These are phyloP conservation scores for Hippocampus abdominalis DNA, from an alignment of 2,113 vertebrate species.

Conservation along the genomic window DNA sequence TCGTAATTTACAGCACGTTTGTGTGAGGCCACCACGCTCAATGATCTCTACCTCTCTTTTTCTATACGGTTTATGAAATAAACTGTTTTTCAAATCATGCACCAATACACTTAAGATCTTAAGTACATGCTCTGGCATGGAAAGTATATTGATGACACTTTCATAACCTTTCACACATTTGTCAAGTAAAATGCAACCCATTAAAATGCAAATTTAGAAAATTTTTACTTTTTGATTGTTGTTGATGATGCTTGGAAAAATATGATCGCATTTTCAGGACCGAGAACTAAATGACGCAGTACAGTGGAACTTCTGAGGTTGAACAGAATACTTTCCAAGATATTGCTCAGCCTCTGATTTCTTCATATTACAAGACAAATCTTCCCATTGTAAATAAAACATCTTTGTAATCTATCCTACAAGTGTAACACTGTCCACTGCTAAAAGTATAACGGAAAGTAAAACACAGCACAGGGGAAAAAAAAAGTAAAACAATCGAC, in stretches of 20 bases:
- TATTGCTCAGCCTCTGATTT: not conserved
- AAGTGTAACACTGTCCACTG: not conserved
- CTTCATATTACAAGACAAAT: not conserved
- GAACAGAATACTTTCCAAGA: not conserved
- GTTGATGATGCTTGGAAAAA: not conserved
- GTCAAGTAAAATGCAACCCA: not conserved
- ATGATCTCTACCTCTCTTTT: not conserved
- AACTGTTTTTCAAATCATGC: not conserved
- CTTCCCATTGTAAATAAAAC: not conserved
- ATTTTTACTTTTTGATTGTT: not conserved
- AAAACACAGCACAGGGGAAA: too few relatives aligned
- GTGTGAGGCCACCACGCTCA: not conserved
- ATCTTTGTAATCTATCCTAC: not conserved
- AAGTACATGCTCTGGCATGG: not conserved
- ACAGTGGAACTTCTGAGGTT: not conserved
- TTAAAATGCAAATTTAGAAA: not conserved
- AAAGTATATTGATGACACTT: not conserved
- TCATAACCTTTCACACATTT: not conserved
- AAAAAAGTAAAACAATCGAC: too few relatives aligned
- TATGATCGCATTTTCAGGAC: not conserved
- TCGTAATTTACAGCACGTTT: constrained; percentile 24
- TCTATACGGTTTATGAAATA: not conserved
- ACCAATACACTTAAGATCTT: not conserved
- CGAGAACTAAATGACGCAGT: not conserved
- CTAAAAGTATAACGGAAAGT: too few relatives aligned